These are phyloP conservation scores for Cryptoprocta ferox DNA, from an alignment of 2,797 vertebrate genomes.

Conservation along the genomic window DNA sequence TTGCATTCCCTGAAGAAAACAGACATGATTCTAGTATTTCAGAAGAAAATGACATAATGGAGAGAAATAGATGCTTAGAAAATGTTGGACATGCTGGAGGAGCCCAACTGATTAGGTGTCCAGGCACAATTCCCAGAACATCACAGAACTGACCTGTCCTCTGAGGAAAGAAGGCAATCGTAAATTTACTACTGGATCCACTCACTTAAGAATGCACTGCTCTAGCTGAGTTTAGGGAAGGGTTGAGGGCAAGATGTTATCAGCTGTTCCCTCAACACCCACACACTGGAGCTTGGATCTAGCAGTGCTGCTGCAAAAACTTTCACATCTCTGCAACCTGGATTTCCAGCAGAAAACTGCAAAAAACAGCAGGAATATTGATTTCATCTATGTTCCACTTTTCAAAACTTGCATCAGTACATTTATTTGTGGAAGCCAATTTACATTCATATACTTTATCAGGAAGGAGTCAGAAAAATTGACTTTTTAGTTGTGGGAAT, in stretches of 20 bases:
- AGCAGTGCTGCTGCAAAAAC: neutral
- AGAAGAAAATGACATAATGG: neutral
- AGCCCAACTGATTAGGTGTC: neutral
- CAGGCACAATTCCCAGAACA: neutral
- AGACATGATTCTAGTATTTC: neutral
- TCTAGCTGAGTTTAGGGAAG: neutral
- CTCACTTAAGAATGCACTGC: neutral
- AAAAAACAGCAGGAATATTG: neutral
- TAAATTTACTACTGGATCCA: rapidly evolving
- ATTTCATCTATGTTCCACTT: neutral
- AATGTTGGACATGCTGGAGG: neutral
- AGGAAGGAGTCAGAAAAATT: neutral
- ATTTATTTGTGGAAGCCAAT: neutral
- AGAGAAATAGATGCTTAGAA: neutral
- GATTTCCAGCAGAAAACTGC: neutral
- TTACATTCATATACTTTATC: neutral
- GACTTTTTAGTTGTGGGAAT: neutral
- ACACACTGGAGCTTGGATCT: neutral
- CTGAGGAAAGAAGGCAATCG: neutral
- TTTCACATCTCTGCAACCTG: neutral
- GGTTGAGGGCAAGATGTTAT: neutral
- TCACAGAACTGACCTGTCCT: rapidly evolving
- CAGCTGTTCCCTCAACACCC: neutral
- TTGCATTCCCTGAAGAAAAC: neutral
- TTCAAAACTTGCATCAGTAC: neutral